A percentile compares a stretch with the other conserved stretches of the same genome.
Evolutionary conservation across 1,140 invertebrate genomes (phyloP).

Genomic region (Caenorhabditis inopinata): DNA sequence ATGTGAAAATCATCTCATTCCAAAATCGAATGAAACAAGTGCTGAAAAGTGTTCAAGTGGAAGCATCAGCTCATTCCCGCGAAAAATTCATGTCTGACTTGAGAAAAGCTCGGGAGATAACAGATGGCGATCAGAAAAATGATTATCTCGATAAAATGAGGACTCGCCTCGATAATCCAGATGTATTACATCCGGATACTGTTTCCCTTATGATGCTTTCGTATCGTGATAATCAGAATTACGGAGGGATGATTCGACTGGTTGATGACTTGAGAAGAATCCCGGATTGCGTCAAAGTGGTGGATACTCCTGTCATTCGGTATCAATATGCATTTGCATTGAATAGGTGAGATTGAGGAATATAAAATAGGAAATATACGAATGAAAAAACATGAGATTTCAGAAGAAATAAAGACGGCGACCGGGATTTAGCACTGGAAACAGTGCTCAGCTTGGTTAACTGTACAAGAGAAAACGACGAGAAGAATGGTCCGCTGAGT

Average conservation of each 20-base stretch:
- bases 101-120: constrained; percentile 84
- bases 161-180: constrained; percentile 89
- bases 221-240: constrained; percentile 74
- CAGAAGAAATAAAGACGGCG: constrained; percentile 86
- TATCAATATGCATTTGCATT: constrained; percentile 95
- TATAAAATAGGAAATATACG: background rate
- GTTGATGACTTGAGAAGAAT: constrained; percentile 92
- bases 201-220: constrained; percentile 57
- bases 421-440: constrained; percentile 86
- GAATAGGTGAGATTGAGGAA: constrained; percentile 74
- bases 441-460: constrained; percentile 90
- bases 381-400: constrained; percentile 27
- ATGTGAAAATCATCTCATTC: constrained; percentile 41
- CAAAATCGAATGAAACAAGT: constrained; percentile 53
- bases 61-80: constrained; percentile 82
- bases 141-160: constrained; percentile 85
- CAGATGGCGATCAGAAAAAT: constrained; percentile 81
- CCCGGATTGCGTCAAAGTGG: constrained; percentile 84
- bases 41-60: constrained; percentile 85
- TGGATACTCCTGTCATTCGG: constrained; percentile 83
- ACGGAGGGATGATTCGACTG: constrained; percentile 94
- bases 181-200: constrained; percentile 79
- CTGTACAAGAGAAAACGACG: constrained; percentile 84
- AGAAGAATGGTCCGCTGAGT: constrained; percentile 76
- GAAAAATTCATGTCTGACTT: constrained; percentile 95